Evolutionary conservation across 1,140 invertebrate species (phyloP).

Genomic region (Arctopsyche grandis): DNA sequence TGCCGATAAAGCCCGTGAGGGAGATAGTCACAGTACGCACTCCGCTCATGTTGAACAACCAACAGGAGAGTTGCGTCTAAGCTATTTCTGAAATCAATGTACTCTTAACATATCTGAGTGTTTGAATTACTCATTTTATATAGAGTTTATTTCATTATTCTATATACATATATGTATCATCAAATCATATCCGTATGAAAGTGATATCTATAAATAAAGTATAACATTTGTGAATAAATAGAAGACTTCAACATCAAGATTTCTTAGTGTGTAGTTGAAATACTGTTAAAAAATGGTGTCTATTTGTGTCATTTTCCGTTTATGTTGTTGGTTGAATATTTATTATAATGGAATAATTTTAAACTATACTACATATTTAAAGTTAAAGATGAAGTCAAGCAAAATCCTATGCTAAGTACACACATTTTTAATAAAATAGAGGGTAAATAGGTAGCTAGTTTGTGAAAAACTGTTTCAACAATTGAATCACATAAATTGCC

Average conservation of each 20-base stretch:
- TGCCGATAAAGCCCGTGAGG: slow-evolving; percentile 55
- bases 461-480: no score
- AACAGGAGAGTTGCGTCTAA: slow-evolving; percentile 84
- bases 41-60: slow-evolving; percentile 74
- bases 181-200: slow-evolving; percentile 9
- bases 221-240: neutral
- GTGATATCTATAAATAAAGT: neutral
- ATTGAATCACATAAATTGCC: no score
- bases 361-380: neutral
- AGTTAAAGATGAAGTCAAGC: no score
- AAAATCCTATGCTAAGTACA: no score
- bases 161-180: slow-evolving; percentile 12
- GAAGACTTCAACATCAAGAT: no score
- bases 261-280: no score
- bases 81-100: neutral
- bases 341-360: neutral
- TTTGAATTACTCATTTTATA: neutral
- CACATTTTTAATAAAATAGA: no score
- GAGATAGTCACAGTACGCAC: slow-evolving; percentile 82
- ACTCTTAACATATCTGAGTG: neutral
- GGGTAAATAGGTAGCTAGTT: no score
- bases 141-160: slow-evolving; percentile 1
- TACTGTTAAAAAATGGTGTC: no score
- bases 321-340: no score
- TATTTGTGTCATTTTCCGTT: no score